A percentile compares a stretch with the other conserved stretches of the same genome.
These are phyloP conservation scores for Byasa hedistus DNA, from an alignment of 2,888 invertebrate species.

Conservation along the genomic window DNA sequence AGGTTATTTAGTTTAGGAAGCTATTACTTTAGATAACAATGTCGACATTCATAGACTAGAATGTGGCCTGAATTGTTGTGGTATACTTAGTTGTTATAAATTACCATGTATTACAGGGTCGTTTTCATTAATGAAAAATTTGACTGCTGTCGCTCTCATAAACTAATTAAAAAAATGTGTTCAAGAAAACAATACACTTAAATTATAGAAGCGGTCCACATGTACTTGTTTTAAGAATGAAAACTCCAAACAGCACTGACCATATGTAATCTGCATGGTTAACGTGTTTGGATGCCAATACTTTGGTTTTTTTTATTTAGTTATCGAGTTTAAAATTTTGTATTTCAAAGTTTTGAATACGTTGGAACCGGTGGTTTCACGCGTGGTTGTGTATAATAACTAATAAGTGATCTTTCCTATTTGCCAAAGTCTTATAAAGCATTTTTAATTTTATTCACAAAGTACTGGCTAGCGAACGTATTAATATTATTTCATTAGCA, in stretches of 20 bases:
- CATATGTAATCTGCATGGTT: slow-evolving; percentile 41
- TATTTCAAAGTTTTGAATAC: slow-evolving; percentile 49
- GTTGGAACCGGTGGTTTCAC: slow-evolving; percentile 40
- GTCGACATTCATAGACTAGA: slow-evolving; percentile 3
- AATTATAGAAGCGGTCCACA: background rate
- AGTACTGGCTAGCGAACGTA: slow-evolving; percentile 61
- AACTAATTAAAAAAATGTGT: slow-evolving; percentile 46
- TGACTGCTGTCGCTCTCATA: slow-evolving; percentile 52
- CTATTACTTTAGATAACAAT: background rate
- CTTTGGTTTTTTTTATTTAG: slow-evolving; percentile 37
- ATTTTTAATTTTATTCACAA: slow-evolving; percentile 63
- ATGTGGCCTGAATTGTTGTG: slow-evolving; percentile 25
- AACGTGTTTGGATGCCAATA: slow-evolving; percentile 56
- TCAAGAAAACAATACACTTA: slow-evolving; percentile 46
- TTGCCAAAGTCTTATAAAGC: slow-evolving; percentile 70
- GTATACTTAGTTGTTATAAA: slow-evolving; percentile 33
- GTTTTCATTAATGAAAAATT: slow-evolving; percentile 66
- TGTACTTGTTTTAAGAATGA: slow-evolving; percentile 35
- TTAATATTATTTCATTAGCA: slow-evolving; percentile 48
- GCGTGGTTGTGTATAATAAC: slow-evolving; percentile 49
- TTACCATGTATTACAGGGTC: slow-evolving; percentile 57
- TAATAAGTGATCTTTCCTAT: slow-evolving; percentile 42
- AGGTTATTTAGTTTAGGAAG: background rate
- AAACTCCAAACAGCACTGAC: slow-evolving; percentile 41
- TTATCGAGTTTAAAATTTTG: slow-evolving; percentile 53